Evolutionary conservation across 1,140 invertebrate genomes (phyloP), one percentile per base, ranked within the genome.

Genomic region (Temnothorax curvispinosus): DNA sequence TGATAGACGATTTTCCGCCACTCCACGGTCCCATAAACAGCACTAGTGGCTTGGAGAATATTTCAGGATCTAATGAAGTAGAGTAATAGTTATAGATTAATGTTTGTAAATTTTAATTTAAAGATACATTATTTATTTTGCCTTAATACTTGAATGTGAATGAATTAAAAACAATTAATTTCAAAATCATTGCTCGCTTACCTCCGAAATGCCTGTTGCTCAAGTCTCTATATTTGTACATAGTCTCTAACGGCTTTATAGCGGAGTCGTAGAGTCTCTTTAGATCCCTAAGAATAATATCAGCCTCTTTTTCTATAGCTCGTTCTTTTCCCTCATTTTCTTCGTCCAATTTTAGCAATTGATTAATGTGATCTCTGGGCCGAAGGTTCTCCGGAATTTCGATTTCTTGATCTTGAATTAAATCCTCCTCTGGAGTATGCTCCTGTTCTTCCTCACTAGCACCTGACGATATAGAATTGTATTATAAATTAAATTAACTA

Each of bases 11-110:
- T 96, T 99, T 99, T 89, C 99, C 99, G 87, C 98, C 98, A 92
- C 98, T 99, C 98, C 98, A 99, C 35, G 98, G 98, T 54, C 99
- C 98, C 97, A 99, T 98, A 92, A 99, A 98, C 0, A 99, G 95
- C 62, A 99, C 96, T 92, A 99, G 95, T 9, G 99, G 98, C 94
- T 99, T 99, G 0, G 98, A 98, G 95, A 99, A 99, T 93, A 99
- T 99, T 96, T 99, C 98, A 8, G 98, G 97, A 96, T 99, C 98
- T 97, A 88, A 52, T 11, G 47, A 27, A 58, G 11, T 15, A 44
- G 32, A 32, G 9, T 38, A 35, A 32, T 27, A 77, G 6, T 35
- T 47, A 38, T 64, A 32, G 6, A 18, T 32, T 56, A 35, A 41
- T 41, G 3, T 27, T 58, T 44, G 41, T 2, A 47, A 47, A 69